Evolutionary conservation across 2,797 vertebrate species (phyloP).

Genomic region (Threskiornis aethiopicus): DNA sequence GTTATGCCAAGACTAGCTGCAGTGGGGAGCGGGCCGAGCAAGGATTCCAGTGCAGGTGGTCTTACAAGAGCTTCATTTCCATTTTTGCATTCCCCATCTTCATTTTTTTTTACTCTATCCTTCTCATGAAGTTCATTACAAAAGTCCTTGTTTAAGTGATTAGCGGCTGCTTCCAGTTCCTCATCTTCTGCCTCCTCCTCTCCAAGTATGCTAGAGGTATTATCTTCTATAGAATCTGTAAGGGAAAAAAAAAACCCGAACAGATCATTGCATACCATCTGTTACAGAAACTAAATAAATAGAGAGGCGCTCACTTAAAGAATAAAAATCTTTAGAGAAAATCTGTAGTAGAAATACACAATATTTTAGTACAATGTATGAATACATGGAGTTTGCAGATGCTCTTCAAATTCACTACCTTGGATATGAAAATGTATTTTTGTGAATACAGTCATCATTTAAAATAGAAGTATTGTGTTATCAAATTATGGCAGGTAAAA

Average conservation of each 20-base stretch:
- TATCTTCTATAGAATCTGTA: slow-evolving; percentile 75
- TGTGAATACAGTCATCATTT: not conserved
- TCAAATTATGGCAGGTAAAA: not conserved
- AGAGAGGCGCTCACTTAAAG: not conserved
- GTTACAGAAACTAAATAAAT: not conserved
- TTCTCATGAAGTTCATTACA: slow-evolving; percentile 73
- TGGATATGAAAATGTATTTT: not conserved
- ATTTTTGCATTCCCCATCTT: slow-evolving; percentile 2
- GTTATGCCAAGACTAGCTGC: slow-evolving; percentile 88
- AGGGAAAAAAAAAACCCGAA: not conserved
- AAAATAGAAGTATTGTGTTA: not conserved
- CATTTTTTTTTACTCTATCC: not conserved
- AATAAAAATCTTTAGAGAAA: not conserved
- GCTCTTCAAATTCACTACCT: not conserved
- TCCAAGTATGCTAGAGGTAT: slow-evolving; percentile 58
- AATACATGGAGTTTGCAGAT: not conserved
- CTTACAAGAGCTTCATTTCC: slow-evolving; percentile 33
- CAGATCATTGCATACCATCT: not conserved
- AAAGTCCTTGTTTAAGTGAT: slow-evolving; percentile 87
- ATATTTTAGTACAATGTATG: not conserved
- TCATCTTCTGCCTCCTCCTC: slow-evolving; percentile 84
- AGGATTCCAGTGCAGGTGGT: slow-evolving; percentile 83
- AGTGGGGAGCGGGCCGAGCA: slow-evolving; percentile 89
- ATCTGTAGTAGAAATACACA: not conserved
- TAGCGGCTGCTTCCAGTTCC: slow-evolving; percentile 86